phyloP scores from a whole-genome alignment of 1,140 invertebrate genomes.

The Panagrolaimus sp. region DNA sequence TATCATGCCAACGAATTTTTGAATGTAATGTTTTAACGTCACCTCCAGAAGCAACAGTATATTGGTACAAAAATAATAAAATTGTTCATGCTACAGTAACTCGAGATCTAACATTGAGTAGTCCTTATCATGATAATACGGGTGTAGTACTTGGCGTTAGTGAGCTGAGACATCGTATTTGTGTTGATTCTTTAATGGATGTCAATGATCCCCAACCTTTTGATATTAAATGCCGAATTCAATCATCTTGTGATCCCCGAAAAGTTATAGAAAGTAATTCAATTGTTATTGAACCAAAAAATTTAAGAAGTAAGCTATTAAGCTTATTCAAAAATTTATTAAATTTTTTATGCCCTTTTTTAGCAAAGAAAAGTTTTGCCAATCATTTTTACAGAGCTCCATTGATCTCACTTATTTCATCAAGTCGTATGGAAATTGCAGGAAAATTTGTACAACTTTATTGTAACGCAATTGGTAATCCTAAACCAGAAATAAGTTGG shows the following conservation, averaged over 20 bases:
- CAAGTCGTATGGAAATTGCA: neutral
- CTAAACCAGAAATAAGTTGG: neutral
- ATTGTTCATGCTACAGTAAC: neutral
- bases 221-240: neutral
- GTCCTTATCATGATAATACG: neutral
- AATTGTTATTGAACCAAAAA: neutral
- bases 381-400: constrained; percentile 8
- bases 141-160: neutral
- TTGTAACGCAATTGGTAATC: neutral
- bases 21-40: neutral
- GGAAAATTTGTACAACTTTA: constrained; percentile 9
- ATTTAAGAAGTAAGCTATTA: no score
- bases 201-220: neutral
- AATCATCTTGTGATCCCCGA: constrained; percentile 4
- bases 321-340: no score
- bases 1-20: neutral
- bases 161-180: constrained; percentile 8
- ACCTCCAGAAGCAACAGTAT: constrained; percentile 7
- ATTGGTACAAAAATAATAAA: constrained; percentile 11
- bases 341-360: no score
- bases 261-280: neutral
- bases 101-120: neutral
- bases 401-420: constrained; percentile 1
- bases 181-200: neutral
- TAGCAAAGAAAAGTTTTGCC: neutral